Evolutionary conservation across 2,113 vertebrate genomes (phyloP).

Genomic region (Manacus vitellinus): DNA sequence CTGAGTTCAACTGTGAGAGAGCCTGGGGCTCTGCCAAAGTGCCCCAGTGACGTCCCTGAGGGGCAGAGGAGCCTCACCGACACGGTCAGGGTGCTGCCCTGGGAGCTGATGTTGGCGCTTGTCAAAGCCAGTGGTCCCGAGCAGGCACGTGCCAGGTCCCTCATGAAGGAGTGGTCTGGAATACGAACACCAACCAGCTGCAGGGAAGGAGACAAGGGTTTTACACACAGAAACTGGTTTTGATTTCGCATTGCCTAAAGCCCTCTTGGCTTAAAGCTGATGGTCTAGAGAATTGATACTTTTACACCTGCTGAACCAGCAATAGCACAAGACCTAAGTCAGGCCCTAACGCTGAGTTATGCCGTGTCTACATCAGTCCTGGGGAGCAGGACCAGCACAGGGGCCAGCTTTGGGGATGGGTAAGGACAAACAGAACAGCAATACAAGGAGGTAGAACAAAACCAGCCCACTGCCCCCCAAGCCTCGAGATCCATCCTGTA

Average conservation of each 20-base stretch:
- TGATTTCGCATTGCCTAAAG: accelerated
- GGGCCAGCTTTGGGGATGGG: accelerated
- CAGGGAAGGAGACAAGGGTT: neutral
- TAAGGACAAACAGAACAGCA: neutral
- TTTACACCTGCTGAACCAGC: no score
- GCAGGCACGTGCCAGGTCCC: constrained; percentile 84
- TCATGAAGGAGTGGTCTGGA: constrained; percentile 86
- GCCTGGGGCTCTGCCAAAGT: neutral
- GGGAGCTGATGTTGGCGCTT: constrained; percentile 90
- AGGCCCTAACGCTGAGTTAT: accelerated
- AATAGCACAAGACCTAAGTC: accelerated
- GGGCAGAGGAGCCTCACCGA: constrained; percentile 72
- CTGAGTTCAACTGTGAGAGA: neutral
- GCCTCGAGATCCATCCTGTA: accelerated
- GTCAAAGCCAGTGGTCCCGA: constrained; percentile 89
- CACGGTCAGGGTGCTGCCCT: constrained; percentile 83
- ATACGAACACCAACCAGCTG: constrained; percentile 94
- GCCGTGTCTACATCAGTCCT: accelerated
- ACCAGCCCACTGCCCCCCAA: accelerated
- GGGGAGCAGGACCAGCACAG: neutral
- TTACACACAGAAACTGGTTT: accelerated
- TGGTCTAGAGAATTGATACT: accelerated
- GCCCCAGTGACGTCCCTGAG: accelerated
- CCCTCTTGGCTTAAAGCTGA: neutral
- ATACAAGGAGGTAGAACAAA: neutral